These are phyloP conservation scores for Dolichopus griseipennis DNA, from an alignment of 2,888 invertebrate genomes.

Conservation along the genomic window DNA sequence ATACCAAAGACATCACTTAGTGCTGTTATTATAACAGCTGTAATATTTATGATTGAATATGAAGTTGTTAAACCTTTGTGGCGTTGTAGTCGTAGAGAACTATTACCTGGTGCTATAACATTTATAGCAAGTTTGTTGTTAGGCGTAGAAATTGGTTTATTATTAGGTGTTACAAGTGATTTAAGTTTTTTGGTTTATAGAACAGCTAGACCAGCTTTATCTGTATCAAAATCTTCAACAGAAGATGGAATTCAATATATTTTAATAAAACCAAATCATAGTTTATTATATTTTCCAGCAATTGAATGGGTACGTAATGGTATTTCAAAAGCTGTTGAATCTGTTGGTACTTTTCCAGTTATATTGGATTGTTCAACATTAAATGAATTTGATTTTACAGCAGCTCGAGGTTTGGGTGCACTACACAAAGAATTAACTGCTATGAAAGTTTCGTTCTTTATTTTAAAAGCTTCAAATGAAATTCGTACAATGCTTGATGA, in stretches of 20 bases:
- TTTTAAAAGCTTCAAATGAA: slow-evolving; percentile 45
- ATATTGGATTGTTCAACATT: slow-evolving; percentile 75
- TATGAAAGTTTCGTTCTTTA: slow-evolving; percentile 62
- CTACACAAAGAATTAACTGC: slow-evolving; percentile 61
- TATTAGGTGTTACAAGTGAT: slow-evolving; percentile 72
- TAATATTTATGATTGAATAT: slow-evolving; percentile 90
- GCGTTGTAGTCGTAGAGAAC: slow-evolving; percentile 70
- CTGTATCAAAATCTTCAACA: slow-evolving; percentile 65
- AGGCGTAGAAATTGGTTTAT: slow-evolving; percentile 80
- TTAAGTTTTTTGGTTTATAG: slow-evolving; percentile 69
- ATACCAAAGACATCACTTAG: slow-evolving; percentile 84
- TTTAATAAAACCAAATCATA: slow-evolving; percentile 69
- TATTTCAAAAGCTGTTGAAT: slow-evolving; percentile 63
- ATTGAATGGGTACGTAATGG: slow-evolving; percentile 72
- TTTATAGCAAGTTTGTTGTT: slow-evolving; percentile 71
- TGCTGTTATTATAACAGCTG: slow-evolving; percentile 89
- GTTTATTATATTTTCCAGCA: slow-evolving; percentile 69
- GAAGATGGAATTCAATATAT: slow-evolving; percentile 61
- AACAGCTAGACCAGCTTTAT: slow-evolving; percentile 68
- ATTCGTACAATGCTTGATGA: slow-evolving; percentile 36
- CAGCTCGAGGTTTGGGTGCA: slow-evolving; percentile 73
- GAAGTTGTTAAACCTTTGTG: slow-evolving; percentile 79
- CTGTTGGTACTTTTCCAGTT: slow-evolving; percentile 64
- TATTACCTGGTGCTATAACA: slow-evolving; percentile 72
- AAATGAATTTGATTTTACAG: slow-evolving; percentile 75